phyloP scores from a whole-genome alignment of 2,113 vertebrate species.

The Pelusios castaneus region DNA sequence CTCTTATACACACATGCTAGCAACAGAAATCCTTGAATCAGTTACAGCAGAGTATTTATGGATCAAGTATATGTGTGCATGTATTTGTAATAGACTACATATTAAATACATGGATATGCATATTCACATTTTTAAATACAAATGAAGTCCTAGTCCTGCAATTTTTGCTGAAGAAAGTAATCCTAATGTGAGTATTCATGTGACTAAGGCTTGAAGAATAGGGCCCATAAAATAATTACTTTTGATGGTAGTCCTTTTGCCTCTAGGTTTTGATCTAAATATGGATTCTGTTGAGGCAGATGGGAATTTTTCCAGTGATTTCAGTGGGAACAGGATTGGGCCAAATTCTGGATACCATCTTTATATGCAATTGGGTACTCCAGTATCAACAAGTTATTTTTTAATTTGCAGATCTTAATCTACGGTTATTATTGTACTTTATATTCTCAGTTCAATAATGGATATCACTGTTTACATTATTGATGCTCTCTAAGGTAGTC shows the following conservation, averaged over 20 bases:
- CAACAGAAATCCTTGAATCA: not conserved
- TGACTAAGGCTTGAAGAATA: not conserved
- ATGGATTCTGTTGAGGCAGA: not conserved
- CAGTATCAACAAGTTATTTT: not conserved
- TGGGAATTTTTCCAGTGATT: rapidly evolving
- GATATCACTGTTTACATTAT: not conserved
- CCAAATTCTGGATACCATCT: not conserved
- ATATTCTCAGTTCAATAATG: rapidly evolving
- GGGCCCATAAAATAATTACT: not conserved
- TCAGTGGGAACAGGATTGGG: not conserved
- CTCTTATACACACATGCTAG: not conserved
- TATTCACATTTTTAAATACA: not conserved
- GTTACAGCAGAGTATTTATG: not conserved
- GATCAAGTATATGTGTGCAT: not conserved
- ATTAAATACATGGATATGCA: not conserved
- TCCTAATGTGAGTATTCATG: rapidly evolving
- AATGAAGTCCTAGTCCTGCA: rapidly evolving
- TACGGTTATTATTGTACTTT: not conserved
- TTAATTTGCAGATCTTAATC: not conserved
- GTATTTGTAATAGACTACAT: not conserved
- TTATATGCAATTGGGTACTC: not conserved
- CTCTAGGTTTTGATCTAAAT: not conserved
- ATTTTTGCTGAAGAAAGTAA: not conserved
- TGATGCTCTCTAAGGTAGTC: not conserved
- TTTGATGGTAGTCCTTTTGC: rapidly evolving